These are phyloP conservation scores for Syncerus caffer DNA, from an alignment of 2,797 vertebrate species.

Conservation along the genomic window DNA sequence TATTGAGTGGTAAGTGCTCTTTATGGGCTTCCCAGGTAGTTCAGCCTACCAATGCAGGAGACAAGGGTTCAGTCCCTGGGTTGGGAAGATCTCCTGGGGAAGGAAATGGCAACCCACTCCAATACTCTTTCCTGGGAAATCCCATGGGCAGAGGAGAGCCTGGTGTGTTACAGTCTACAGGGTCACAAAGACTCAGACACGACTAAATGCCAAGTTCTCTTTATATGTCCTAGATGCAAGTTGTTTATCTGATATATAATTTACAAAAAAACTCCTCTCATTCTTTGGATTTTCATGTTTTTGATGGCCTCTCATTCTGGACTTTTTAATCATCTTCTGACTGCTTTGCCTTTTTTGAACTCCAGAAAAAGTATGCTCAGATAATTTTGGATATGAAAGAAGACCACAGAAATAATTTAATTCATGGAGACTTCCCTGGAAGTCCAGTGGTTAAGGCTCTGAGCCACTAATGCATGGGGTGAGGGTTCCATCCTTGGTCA, in stretches of 20 bases:
- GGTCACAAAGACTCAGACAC: neutral
- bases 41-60: neutral
- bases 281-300: neutral
- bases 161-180: neutral
- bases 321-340: neutral
- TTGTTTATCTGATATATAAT: neutral
- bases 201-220: neutral
- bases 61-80: fast-evolving
- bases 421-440: neutral
- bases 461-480: neutral
- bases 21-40: neutral
- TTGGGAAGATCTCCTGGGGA: neutral
- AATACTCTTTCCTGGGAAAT: neutral
- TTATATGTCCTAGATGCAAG: neutral
- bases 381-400: neutral
- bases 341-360: neutral
- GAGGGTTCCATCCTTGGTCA: neutral
- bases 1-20: neutral
- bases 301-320: neutral
- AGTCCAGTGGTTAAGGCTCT: neutral
- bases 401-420: neutral
- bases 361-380: neutral
- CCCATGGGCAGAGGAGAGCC: neutral
- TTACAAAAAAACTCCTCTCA: neutral
- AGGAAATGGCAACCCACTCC: neutral